These are phyloP conservation scores for Alauda arvensis DNA, from an alignment of 2,797 vertebrate species.

Conservation along the genomic window DNA sequence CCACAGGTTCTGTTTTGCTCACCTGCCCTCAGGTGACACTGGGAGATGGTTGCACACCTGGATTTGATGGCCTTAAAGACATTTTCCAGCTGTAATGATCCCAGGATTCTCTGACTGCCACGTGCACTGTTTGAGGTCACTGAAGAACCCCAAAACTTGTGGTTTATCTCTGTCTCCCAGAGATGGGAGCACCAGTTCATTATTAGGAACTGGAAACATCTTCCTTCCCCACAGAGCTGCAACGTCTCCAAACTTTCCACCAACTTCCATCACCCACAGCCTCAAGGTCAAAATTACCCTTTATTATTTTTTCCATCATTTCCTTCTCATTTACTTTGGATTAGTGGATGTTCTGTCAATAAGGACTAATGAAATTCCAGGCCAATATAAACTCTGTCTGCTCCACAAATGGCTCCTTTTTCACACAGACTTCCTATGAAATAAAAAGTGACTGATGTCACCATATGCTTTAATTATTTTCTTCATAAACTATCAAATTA, in stretches of 20 bases:
- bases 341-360: constrained; percentile 1
- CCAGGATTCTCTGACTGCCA: neutral
- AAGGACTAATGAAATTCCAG: neutral
- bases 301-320: neutral
- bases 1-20: fast-evolving
- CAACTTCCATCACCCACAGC: neutral
- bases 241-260: neutral
- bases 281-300: neutral
- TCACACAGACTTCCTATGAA: constrained; percentile 2
- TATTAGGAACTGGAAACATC: neutral
- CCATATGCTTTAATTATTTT: constrained; percentile 70
- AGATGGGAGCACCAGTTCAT: neutral
- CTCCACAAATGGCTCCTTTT: neutral
- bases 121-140: neutral
- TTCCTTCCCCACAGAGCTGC: neutral
- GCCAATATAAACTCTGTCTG: neutral
- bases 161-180: neutral
- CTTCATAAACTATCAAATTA: constrained; percentile 69
- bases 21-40: neutral
- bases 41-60: neutral
- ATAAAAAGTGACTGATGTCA: constrained; percentile 51
- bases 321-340: neutral
- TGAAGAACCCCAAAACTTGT: neutral
- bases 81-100: fast-evolving
- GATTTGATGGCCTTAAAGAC: neutral